Evolutionary conservation across 2,888 invertebrate species (phyloP).

Genomic region (Oasisia sp.): DNA sequence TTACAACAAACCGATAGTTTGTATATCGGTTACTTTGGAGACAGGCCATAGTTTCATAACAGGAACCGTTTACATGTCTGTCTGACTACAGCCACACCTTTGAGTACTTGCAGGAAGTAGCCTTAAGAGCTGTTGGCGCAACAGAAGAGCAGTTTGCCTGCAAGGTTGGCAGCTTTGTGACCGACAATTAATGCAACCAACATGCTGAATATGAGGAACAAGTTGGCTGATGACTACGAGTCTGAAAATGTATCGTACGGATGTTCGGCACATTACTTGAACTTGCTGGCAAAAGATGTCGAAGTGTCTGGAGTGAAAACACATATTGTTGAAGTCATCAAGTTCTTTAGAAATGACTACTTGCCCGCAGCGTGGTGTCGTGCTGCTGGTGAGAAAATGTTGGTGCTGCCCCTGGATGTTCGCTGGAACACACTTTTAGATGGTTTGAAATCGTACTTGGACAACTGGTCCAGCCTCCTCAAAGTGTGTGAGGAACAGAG

Average conservation of each 20-base stretch:
- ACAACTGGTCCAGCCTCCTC: conserved; percentile 10
- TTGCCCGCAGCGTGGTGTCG: conserved; percentile 1
- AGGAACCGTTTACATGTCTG: background rate
- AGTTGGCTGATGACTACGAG: background rate
- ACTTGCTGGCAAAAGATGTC: conserved; percentile 18
- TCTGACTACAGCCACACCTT: conserved; percentile 18
- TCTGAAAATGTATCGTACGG: conserved; percentile 8
- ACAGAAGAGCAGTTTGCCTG: background rate
- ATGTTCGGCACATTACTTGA: background rate
- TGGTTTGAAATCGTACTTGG: background rate
- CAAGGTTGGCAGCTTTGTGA: conserved; percentile 24
- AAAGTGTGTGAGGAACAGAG: conserved; percentile 13
- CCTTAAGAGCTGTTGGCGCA: background rate
- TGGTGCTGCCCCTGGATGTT: conserved; percentile 8
- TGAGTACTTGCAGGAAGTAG: background rate
- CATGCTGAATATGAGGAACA: conserved; percentile 19
- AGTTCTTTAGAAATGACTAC: conserved; percentile 17
- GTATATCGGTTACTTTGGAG: background rate
- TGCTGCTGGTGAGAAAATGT: background rate
- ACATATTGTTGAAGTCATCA: background rate
- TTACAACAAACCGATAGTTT: conserved; percentile 14
- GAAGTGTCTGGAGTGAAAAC: background rate
- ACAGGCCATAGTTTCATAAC: conserved; percentile 4
- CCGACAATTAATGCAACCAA: conserved; percentile 24
- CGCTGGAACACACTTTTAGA: conserved; percentile 1